These are phyloP conservation scores for Salminus brasiliensis DNA, from an alignment of 2,113 vertebrate genomes.

Conservation along the genomic window DNA sequence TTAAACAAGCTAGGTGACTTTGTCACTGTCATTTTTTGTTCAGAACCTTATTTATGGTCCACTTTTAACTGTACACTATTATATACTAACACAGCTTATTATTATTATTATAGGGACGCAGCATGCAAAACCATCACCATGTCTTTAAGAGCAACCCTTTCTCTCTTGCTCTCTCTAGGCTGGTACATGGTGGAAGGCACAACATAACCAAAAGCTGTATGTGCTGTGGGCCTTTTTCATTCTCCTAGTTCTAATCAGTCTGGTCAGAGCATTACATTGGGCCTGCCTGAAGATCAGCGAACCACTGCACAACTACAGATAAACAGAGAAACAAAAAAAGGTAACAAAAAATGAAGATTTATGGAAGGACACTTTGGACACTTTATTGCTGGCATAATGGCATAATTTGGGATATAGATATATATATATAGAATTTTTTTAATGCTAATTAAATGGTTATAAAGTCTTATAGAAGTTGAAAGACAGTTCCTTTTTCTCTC, in stretches of 20 bases:
- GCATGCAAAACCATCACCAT: no score
- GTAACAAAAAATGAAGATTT: not conserved
- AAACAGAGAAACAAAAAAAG: not conserved
- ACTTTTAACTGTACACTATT: no score
- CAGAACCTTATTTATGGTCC: no score
- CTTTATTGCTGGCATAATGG: not conserved
- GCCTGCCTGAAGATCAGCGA: conserved; percentile 72
- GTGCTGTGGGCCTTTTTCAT: conserved; percentile 65
- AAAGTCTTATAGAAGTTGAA: no score
- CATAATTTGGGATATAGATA: not conserved
- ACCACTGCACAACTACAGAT: conserved; percentile 48
- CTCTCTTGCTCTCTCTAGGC: conserved; percentile 50
- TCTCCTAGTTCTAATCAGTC: conserved; percentile 54
- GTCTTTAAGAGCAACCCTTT: no score
- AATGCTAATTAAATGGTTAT: no score
- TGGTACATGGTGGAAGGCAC: conserved; percentile 62
- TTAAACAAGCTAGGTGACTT: no score
- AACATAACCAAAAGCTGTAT: conserved; percentile 61
- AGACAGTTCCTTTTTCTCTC: no score
- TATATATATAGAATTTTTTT: no score
- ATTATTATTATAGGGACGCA: no score
- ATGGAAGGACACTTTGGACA: not conserved
- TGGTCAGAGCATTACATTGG: conserved; percentile 70
- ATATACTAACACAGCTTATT: no score
- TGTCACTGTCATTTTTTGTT: no score